Evolutionary conservation across 2,888 invertebrate species (phyloP), one percentile per base, ranked within the genome.

Genomic region (Dasypogon diadema): DNA sequence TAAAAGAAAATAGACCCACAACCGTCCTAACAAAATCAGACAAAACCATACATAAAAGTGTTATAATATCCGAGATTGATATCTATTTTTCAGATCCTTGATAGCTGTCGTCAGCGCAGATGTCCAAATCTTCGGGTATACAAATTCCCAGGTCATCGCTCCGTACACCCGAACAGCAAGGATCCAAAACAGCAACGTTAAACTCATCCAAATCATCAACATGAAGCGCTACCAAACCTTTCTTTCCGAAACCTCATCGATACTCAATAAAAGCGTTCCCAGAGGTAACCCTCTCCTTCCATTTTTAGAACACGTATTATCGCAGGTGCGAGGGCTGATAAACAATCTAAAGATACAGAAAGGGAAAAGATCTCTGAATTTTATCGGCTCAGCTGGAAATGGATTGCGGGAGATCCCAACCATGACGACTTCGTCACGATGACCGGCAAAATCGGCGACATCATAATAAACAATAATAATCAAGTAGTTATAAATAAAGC

Each of bases 181-280:
- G n/a, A 65, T 77, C 5, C 70, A 77, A 37, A 37, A 65, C 16
- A 75, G 68, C 55, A 65, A 24, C 34, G 74, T 74, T 34, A 76
- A 73, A 56, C 26, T 75, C 4, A 76, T 79, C 2, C 78, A 78
- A 37, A 74, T 70, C 10, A 72, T 78, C n/a, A 74, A 78, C 10
- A 16, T 78, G 12, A 42, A 73, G 14, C 55, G 55, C n/a, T 56
- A 74, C 42, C 34, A 63, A 63, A 63, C 14, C 10, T 37, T 63
- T 37, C 6, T 63, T 10, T 34, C 34, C 63, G 10, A 63, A 16
- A 37, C 34, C 2, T 18, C 8, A 51, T 8, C 30, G 8, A 8
- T 51, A 8, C 14, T 51, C 18, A 8, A 51, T 8, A 51, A 51
- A 12, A 12, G 18, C 6, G 18, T 51, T 16, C n/a, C 51, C 2